Evolutionary conservation across 2,888 invertebrate genomes (phyloP).

Genomic region (Drosophila melanosoma): DNA sequence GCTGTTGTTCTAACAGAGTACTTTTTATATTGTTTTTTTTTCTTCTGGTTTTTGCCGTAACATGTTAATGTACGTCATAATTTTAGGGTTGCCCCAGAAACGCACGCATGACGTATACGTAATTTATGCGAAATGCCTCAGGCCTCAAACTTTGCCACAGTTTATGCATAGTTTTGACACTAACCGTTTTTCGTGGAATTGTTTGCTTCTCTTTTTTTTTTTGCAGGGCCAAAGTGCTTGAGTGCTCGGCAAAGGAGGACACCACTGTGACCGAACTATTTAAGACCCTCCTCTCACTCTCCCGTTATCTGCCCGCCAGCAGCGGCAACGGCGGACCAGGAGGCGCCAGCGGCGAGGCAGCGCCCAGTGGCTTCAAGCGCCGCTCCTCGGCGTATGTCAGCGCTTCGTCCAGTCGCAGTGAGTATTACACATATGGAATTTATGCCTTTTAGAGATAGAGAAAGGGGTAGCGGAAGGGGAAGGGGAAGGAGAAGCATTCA

Average conservation of each 20-base stretch:
- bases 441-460: not conserved
- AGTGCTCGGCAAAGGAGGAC: conserved; percentile 92
- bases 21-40: conserved; percentile 10
- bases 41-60: conserved; percentile 21
- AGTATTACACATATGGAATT: conserved; percentile 59
- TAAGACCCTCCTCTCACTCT: conserved; percentile 91
- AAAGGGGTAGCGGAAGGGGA: no score
- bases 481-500: not conserved
- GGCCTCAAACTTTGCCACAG: conserved; percentile 25
- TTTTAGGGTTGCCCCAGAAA: conserved; percentile 26
- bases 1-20: conserved; percentile 18
- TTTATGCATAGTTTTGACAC: conserved; percentile 34
- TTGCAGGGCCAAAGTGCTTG: conserved; percentile 90
- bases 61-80: conserved; percentile 49
- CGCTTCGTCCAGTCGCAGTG: conserved; percentile 86
- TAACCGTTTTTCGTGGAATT: conserved; percentile 16
- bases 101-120: conserved; percentile 40
- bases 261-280: conserved; percentile 92
- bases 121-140: conserved; percentile 37
- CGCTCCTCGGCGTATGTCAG: conserved; percentile 91
- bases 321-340: conserved; percentile 85
- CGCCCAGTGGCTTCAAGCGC: conserved; percentile 87
- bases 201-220: conserved; percentile 17
- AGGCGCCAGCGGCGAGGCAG: conserved; percentile 85
- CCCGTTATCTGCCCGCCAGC: conserved; percentile 89